A percentile compares a stretch with the other conserved stretches of the same genome.
Evolutionary conservation across 2,888 invertebrate species (phyloP).

Genomic region (Agrochola lychnidis): DNA sequence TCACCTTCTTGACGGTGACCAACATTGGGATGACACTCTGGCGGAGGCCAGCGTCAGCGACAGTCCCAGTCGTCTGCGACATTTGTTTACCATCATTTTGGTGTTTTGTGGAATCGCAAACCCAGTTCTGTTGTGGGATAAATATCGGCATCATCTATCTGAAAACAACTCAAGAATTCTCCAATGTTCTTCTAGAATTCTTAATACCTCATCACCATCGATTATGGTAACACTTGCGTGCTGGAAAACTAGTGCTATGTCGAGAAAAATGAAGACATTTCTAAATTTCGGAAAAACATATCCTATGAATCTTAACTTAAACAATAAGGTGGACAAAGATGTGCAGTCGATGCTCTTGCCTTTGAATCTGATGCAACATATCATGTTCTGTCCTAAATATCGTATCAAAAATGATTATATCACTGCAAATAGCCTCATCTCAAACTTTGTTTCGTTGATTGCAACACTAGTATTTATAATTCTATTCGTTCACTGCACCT

Average conservation of each 20-base stretch:
- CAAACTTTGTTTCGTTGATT: constrained; percentile 3
- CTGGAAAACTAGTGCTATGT: not conserved
- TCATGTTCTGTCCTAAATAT: constrained; percentile 17
- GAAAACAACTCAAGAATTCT: too few species aligned
- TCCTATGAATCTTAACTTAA: not conserved
- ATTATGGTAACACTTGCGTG: not conserved
- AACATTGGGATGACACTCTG: too few species aligned
- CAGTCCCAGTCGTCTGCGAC: too few species aligned
- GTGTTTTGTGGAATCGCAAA: too few species aligned
- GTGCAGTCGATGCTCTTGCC: constrained; percentile 13
- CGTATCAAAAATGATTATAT: constrained; percentile 15
- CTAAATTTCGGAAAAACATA: not conserved
- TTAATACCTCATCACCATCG: not conserved
- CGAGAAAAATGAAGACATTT: not conserved
- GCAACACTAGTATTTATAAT: not conserved
- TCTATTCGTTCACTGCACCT: not conserved
- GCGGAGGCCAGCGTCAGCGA: too few species aligned
- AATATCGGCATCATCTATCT: too few species aligned
- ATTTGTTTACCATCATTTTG: too few species aligned
- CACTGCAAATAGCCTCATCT: not conserved
- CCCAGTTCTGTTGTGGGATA: too few species aligned
- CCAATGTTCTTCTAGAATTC: not conserved
- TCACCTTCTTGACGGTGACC: too few species aligned
- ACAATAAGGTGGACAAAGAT: constrained; percentile 5
- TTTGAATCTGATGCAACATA: constrained; percentile 16